Conservation (phyloP, 1,140 invertebrate species). For the Periplaneta americana region DNA sequence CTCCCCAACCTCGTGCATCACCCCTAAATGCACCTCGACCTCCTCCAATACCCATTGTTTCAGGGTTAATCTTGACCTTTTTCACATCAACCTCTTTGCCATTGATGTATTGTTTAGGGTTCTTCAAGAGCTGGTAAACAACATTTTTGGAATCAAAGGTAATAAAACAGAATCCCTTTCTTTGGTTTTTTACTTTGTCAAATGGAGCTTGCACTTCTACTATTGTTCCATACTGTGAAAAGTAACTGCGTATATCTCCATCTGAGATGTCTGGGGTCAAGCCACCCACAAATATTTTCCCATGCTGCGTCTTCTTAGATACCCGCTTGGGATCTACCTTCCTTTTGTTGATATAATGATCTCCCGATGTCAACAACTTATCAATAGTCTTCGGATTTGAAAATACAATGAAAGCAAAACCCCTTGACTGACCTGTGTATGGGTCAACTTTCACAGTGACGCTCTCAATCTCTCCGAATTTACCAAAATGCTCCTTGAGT, state of each 20-base stretch:
- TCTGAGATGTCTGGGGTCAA: constrained; percentile 57
- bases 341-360: constrained; percentile 57
- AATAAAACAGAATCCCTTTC: constrained; percentile 61
- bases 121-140: constrained; percentile 54
- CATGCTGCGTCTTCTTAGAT: constrained; percentile 49
- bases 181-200: constrained; percentile 61
- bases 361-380: constrained; percentile 44
- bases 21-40: constrained; percentile 19
- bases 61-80: constrained; percentile 45
- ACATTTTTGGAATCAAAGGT: constrained; percentile 58
- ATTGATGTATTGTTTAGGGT: constrained; percentile 56
- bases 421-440: constrained; percentile 54
- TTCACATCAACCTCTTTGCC: constrained; percentile 55
- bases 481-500: constrained; percentile 53
- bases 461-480: constrained; percentile 58
- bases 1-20: constrained; percentile 15
- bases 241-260: constrained; percentile 55
- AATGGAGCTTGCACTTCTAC: constrained; percentile 64
- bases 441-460: constrained; percentile 60
- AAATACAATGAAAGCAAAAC: constrained; percentile 67
- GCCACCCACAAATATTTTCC: constrained; percentile 65
- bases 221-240: constrained; percentile 54
- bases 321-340: constrained; percentile 62
- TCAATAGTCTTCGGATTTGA: constrained; percentile 53
- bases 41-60: constrained; percentile 30